Base-by-base conservation (phyloP, 2,888 invertebrate genomes). In the Ecdyonurus torrentis region DNA sequence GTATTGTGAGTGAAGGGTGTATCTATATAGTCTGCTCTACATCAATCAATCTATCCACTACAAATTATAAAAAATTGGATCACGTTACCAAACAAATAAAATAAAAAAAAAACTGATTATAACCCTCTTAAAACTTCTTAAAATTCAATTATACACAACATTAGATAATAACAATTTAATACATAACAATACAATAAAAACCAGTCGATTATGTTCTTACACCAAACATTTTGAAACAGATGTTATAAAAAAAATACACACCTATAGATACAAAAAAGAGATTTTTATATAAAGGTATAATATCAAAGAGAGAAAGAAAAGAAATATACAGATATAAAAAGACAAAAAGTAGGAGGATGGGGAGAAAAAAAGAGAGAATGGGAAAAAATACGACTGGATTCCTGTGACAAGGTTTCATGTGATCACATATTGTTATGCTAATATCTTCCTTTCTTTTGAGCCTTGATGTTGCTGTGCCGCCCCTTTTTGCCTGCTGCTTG, bases 381-480 rank as follows among this genome's bases (percentile, higher is more conserved):
- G 50, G n/a, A 22, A 55, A 55, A 55, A 55, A 7, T 55, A 22
- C 55, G 55, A 55, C 55, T 55, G 55, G 55, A 55, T 55, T 55
- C 55, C 55, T 55, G 22, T 55, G 55, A 55, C 55, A 55, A 55
- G 55, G 22, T 55, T 55, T 55, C 55, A 55, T 55, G 55, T 55
- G 55, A 55, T 55, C 55, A 55, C 55, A 55, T 55, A 55, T 55
- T 55, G 55, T 55, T n/a, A 55, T 55, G 55, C 55, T 55, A 55
- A 55, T 55, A 22, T 55, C 19, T 37, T 37, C 37, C 37, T 37
- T 37, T 22, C 55, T 55, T 55, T 20, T 55, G 5, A 7, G 5
- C n/a, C 55, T 55, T 7, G 7, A 5, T 22, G 55, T 5, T 55
- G 19, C n/a, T n/a, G 55, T 18, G 19, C 22, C 55, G n/a, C 55